Evolutionary conservation across 2,113 vertebrate species (phyloP), one percentile per base, ranked within the genome.

Genomic region (Speoplatyrhinus poulsoni): DNA sequence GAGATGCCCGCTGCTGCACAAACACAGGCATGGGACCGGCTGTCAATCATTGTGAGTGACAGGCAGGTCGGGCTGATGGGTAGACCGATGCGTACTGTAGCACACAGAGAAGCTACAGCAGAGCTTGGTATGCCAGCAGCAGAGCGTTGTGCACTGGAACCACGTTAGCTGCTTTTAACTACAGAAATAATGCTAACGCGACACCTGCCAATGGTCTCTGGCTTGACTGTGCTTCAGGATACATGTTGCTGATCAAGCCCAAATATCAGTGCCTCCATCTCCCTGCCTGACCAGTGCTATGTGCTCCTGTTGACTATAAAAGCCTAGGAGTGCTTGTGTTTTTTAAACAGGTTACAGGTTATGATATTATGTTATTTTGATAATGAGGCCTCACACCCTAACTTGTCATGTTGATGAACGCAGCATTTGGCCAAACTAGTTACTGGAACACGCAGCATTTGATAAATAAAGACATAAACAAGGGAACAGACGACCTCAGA

Each of bases 1-100:
- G 76, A 87, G 80, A 82, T 72, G 79, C 62, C 83, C 48, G 0
- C 64, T 32, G 74, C 68, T 49, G 85, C 77, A 78, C 86, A 85
- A 76, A 81, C 62, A 70, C 71, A 68, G 83, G 72, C 63, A 79
- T 69, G 76, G 82, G 86, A 87, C 79, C 67, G 78, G 80, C 85
- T 77, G 89, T 89, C 89, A 86, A 86, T 90, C 87, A 88, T 6
- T 9, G 62, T 82, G 87, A 90, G 46, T 79, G 89, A 82, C 89
- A 85, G 84, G 84, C 73, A 32, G 69, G 59, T 32, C 33, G 72
- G 46, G 32, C 59, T 70, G 69, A 70, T 2, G 62, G 69, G 63
- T 58, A 48, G 49, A 72, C 65, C 50, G 26, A 26, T 26, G 26
- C 26, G 26, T 26, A 26, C 26, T 26, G 26, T 55, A 56, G 71